A percentile compares a stretch with the other conserved stretches of the same genome.
Conservation (phyloP, 2,113 vertebrate species). For the Danionella cerebrum region DNA sequence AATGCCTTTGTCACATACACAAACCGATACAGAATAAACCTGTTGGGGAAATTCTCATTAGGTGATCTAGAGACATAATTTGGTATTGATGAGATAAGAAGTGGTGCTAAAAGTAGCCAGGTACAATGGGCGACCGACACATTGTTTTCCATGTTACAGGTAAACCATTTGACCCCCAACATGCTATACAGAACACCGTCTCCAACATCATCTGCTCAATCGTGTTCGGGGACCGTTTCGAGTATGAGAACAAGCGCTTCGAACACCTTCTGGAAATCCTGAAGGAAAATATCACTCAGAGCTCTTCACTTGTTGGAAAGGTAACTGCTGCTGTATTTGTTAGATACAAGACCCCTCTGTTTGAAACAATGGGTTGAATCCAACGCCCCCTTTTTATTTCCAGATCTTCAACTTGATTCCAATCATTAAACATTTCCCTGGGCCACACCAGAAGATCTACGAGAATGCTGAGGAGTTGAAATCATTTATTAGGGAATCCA, state of each 20-base stretch:
- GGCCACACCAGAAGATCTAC: constrained; percentile 35
- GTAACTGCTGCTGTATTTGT: neutral
- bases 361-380: neutral
- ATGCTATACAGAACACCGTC: constrained; percentile 33
- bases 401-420: constrained; percentile 40
- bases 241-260: constrained; percentile 42
- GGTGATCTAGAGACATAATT: too few relatives aligned
- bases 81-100: too few relatives aligned
- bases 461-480: neutral
- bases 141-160: constrained; percentile 16
- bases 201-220: constrained; percentile 54
- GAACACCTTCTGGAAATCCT: constrained; percentile 38
- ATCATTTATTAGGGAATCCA: constrained; percentile 8
- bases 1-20: too few relatives aligned
- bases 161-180: constrained; percentile 27
- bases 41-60: too few relatives aligned
- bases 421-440: constrained; percentile 36
- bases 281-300: constrained; percentile 1
- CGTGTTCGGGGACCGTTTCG: constrained; percentile 45
- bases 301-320: constrained; percentile 14
- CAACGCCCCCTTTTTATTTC: neutral
- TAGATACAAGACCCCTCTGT: too few relatives aligned
- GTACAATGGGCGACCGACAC: too few relatives aligned
- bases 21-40: too few relatives aligned
- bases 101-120: too few relatives aligned